phyloP scores from a whole-genome alignment of 2,797 vertebrate genomes.

The Emys orbicularis region DNA sequence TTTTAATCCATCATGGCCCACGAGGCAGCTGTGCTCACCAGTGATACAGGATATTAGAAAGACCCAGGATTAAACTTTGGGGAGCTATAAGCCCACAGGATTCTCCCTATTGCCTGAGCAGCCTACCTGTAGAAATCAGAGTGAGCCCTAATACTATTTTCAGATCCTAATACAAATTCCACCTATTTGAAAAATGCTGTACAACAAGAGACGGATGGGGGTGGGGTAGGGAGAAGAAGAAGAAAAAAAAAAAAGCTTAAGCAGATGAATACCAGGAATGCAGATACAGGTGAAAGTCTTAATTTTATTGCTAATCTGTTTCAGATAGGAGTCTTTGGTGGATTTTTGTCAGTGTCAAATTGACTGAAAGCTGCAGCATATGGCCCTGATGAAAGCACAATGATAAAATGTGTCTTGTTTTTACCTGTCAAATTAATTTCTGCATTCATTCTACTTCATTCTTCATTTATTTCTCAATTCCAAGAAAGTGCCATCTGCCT shows the following conservation, averaged over 20 bases:
- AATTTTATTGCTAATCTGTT: neutral
- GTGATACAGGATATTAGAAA: neutral
- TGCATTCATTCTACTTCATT: neutral
- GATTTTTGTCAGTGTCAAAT: neutral
- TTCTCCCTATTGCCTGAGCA: neutral
- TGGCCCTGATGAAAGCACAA: neutral
- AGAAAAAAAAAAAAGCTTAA: neutral
- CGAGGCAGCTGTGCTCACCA: neutral
- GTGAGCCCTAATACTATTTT: neutral
- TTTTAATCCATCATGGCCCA: neutral
- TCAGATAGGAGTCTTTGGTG: neutral
- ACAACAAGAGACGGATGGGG: neutral
- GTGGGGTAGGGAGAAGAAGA: neutral
- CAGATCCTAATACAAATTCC: neutral
- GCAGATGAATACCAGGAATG: neutral
- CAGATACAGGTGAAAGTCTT: neutral
- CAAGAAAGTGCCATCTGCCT: constrained; percentile 61
- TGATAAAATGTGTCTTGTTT: neutral
- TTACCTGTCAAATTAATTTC: neutral
- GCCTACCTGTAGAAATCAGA: neutral
- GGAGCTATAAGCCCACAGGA: neutral
- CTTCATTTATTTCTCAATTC: neutral
- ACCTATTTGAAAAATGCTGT: neutral
- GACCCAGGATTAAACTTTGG: neutral
- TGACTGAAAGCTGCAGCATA: neutral